Evolutionary conservation across 2,888 invertebrate genomes (phyloP).

Genomic region (Molorchus minor): DNA sequence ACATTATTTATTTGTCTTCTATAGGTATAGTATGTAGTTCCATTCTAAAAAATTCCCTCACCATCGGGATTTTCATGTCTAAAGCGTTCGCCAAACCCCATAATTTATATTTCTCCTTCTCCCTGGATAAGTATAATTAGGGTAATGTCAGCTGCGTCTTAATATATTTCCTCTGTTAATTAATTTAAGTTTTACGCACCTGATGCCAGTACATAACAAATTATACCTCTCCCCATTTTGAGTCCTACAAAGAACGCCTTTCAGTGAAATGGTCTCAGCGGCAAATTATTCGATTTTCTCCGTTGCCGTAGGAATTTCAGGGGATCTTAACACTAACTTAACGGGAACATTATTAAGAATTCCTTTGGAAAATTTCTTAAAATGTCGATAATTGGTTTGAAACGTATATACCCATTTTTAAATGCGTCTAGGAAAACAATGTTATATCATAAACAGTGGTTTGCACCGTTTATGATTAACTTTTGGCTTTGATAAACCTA

Average conservation of each 20-base stretch:
- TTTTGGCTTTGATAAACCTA: too few relatives aligned
- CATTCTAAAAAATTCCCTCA: not conserved
- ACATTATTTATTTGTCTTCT: too few relatives aligned
- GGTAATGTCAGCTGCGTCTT: constrained; percentile 30
- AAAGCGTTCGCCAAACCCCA: constrained; percentile 4
- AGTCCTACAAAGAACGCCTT: constrained; percentile 4
- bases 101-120: constrained; percentile 29
- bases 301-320: not conserved
- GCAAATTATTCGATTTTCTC: constrained; percentile 2
- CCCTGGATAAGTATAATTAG: constrained; percentile 28
- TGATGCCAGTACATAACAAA: constrained; percentile 28
- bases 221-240: constrained; percentile 12
- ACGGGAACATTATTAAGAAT: not conserved
- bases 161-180: constrained; percentile 25
- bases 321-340: not conserved
- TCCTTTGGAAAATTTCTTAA: not conserved
- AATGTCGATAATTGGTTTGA: too few relatives aligned
- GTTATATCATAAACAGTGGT: too few relatives aligned
- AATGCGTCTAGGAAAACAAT: too few relatives aligned
- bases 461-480: too few relatives aligned
- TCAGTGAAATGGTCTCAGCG: constrained; percentile 2
- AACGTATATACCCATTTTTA: too few relatives aligned
- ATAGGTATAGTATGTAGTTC: too few relatives aligned
- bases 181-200: constrained; percentile 33
- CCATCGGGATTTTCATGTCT: not conserved